These are phyloP conservation scores for Oreohelix idahoensis DNA, from an alignment of 1,140 invertebrate genomes.

Conservation along the genomic window DNA sequence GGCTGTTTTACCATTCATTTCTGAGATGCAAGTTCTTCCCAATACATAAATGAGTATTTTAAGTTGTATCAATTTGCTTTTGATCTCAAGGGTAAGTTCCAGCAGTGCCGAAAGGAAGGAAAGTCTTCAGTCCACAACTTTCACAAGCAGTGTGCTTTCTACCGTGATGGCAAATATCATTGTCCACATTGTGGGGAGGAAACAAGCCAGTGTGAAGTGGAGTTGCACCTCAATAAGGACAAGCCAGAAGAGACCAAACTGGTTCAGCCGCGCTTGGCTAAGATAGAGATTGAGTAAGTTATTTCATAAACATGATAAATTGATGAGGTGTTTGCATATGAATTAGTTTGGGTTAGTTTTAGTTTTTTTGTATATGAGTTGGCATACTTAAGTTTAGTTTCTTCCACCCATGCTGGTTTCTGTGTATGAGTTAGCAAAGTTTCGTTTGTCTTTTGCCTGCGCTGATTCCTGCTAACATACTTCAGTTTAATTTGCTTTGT, in stretches of 20 bases:
- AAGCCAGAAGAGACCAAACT: background rate
- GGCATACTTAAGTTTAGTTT: background rate
- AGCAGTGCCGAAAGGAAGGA: constrained; percentile 78
- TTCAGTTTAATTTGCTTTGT: too few species aligned
- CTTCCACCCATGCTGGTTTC: too few species aligned
- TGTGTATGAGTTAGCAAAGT: too few species aligned
- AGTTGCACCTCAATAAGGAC: constrained; percentile 76
- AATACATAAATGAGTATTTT: too few species aligned
- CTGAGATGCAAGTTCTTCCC: too few species aligned
- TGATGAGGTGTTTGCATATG: background rate
- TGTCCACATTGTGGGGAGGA: constrained; percentile 87
- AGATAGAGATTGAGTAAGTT: constrained; percentile 19
- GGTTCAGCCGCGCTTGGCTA: background rate
- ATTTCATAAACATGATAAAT: background rate
- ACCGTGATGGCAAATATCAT: constrained; percentile 74
- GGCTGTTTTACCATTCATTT: too few species aligned
- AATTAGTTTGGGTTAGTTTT: background rate
- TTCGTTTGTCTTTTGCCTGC: too few species aligned
- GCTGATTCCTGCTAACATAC: too few species aligned
- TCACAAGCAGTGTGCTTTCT: constrained; percentile 82
- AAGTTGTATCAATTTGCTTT: too few species aligned
- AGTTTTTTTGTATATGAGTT: background rate
- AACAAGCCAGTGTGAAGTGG: constrained; percentile 75
- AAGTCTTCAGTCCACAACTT: constrained; percentile 78
- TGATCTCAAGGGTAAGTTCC: constrained; percentile 78